Base-by-base conservation (phyloP, 2,888 invertebrate species). In the Lottia gigantea region DNA sequence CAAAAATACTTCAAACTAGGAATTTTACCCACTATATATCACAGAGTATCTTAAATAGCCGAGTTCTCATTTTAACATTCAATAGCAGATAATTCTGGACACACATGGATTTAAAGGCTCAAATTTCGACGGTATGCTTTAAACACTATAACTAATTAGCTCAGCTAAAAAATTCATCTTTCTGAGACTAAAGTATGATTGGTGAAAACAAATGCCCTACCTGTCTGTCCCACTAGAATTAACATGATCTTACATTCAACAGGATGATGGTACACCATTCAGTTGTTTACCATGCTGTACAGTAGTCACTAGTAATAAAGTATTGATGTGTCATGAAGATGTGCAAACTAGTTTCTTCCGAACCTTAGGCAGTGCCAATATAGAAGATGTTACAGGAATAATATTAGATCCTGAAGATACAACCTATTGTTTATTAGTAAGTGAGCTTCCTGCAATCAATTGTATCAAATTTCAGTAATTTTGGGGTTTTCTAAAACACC, bases 251-350 rank as follows among this genome's bases (percentile, higher is more conserved):
- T 8, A 8, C 11, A 40, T 40, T 40, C 7, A 67, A 46, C 62
- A 70, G 73, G 25, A 46, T 25, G 65, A 46, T 26, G 61, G 62
- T 19, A 62, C 70, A 12, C 71, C 70, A 16, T 71, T 72, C 45
- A 73, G 75, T 62, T 83, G 82, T 71, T 75, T 86, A 16, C 78
- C 87, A 6, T 87, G 88, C 70, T 88, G 88, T 77, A 71, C 82
- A 25, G 80, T 88, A 19, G 68, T 88, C 70, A 83, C 86, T 15
- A 78, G 79, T 65, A 78, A 78, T 65, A 83, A 84, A 68, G 68
- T 89, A 15, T 76, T 88, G 61, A 80, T 88, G 80, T 87, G 86
- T 71, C 87, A 88, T 67, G 89, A 89, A 72, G 87, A 88, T 65
- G 68, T 85, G 7, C 84, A 87, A 71, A 87, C 85, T 6, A 83